Conservation (phyloP, 1,140 invertebrate species). For the Sinella curviseta region DNA sequence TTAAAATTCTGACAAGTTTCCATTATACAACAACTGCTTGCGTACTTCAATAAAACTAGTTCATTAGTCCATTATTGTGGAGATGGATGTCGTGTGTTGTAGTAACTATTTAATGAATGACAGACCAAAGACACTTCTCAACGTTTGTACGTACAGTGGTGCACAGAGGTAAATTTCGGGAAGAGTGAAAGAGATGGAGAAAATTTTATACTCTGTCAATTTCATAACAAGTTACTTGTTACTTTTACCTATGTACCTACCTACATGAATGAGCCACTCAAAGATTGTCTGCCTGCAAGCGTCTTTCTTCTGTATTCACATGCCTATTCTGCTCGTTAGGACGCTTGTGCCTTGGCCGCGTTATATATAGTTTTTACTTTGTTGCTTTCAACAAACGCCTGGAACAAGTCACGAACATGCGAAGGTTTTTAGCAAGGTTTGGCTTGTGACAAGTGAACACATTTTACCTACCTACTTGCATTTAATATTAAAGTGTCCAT, state of each 20-base stretch:
- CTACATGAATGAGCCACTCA: background rate
- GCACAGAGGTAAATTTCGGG: too few species aligned
- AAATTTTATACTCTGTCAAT: conserved; percentile 6
- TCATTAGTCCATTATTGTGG: background rate
- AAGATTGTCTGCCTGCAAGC: background rate
- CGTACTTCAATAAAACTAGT: background rate
- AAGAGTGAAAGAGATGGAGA: too few species aligned
- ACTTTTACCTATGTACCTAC: background rate
- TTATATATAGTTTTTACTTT: conserved; percentile 14
- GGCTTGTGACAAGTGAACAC: too few species aligned
- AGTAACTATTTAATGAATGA: background rate
- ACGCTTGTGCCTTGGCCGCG: background rate
- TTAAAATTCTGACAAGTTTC: too few species aligned
- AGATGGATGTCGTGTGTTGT: background rate
- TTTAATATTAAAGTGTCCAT: too few species aligned
- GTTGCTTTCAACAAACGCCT: background rate
- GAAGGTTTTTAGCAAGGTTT: too few species aligned
- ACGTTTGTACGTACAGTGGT: too few species aligned
- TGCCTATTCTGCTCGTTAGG: background rate
- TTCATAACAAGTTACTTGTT: background rate
- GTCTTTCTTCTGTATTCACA: background rate
- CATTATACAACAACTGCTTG: background rate
- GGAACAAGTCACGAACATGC: background rate
- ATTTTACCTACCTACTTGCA: too few species aligned
- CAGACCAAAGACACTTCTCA: background rate